Percentiles rank a stretch among this genome's conserved stretches.
These are phyloP conservation scores for Amblyraja radiata DNA, from an alignment of 2,797 vertebrate genomes.

Conservation along the genomic window DNA sequence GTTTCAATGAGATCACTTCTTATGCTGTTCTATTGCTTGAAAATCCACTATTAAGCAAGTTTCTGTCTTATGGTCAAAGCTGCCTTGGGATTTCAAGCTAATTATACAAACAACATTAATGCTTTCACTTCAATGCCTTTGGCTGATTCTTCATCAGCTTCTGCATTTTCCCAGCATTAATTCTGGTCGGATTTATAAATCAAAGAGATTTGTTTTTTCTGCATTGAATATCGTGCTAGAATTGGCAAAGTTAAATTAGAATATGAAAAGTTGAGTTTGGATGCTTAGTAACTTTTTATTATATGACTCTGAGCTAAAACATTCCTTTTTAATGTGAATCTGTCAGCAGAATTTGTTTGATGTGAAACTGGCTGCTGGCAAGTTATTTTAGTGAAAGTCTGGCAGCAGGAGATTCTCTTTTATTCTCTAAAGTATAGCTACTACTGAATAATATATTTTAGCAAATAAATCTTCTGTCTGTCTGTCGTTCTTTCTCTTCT, in stretches of 20 bases:
- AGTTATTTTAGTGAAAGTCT: slow-evolving; percentile 18
- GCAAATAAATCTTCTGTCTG: slow-evolving; percentile 1
- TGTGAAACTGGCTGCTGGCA: slow-evolving; percentile 19
- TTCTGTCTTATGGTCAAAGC: neutral
- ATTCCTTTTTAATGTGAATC: neutral
- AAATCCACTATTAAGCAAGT: neutral
- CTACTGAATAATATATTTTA: slow-evolving; percentile 21
- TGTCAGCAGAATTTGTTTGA: slow-evolving; percentile 32
- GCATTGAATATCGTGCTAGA: neutral
- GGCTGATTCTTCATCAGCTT: neutral
- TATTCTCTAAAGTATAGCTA: neutral
- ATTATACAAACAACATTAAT: neutral
- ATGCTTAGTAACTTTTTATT: slow-evolving; percentile 1
- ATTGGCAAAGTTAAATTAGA: neutral
- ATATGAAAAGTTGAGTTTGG: neutral
- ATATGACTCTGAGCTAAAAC: neutral
- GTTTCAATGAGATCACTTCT: too few relatives aligned
- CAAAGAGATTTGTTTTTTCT: neutral
- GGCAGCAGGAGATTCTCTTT: neutral
- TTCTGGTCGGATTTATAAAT: neutral
- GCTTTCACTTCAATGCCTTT: neutral
- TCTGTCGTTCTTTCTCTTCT: neutral
- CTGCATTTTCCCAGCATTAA: neutral
- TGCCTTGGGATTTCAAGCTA: neutral
- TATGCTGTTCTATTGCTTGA: neutral